phyloP scores from a whole-genome alignment of 35 echinoderm and acorn worm genomes.

The Ophioderma brevispina region DNA sequence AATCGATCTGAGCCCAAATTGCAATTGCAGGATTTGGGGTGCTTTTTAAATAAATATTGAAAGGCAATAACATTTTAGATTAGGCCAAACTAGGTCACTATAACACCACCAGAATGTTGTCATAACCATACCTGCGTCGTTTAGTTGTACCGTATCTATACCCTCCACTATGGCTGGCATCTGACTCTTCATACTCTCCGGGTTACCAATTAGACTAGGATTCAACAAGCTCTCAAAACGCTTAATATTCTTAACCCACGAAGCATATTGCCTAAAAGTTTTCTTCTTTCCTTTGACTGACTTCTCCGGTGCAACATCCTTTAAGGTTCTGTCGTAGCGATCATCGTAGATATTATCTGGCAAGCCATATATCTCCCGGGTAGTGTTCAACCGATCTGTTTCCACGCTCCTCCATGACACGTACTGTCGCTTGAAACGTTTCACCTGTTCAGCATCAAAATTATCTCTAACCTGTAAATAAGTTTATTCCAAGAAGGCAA shows the following conservation, averaged over 20 bases:
- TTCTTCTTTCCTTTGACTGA: constrained; percentile 14
- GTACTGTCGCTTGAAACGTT: constrained; percentile 87
- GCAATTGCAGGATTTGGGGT: too few species aligned
- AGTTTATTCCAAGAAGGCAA: not conserved
- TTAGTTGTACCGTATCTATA: constrained; percentile 74
- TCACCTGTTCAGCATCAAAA: constrained; percentile 96
- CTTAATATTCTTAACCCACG: constrained; percentile 85
- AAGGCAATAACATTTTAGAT: too few species aligned
- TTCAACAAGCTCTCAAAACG: constrained; percentile 76
- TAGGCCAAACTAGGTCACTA: too few species aligned
- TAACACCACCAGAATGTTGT: too few species aligned
- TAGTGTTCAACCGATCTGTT: constrained; percentile 56
- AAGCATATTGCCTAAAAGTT: constrained; percentile 58
- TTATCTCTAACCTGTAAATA: constrained; percentile 46
- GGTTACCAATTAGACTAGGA: constrained; percentile 50
- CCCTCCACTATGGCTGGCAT: constrained; percentile 63
- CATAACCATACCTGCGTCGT: not conserved
- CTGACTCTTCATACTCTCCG: constrained; percentile 39
- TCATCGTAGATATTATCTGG: constrained; percentile 97
- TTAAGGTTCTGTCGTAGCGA: constrained; percentile 84
- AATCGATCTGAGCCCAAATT: too few species aligned
- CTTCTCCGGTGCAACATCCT: constrained; percentile 9
- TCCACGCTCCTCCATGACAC: constrained; percentile 97
- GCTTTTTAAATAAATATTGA: too few species aligned
- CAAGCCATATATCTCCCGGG: constrained; percentile 71